Evolutionary conservation across 92 coral and sea anemone genomes (phyloP).

Genomic region (Phenganax subtilis): DNA sequence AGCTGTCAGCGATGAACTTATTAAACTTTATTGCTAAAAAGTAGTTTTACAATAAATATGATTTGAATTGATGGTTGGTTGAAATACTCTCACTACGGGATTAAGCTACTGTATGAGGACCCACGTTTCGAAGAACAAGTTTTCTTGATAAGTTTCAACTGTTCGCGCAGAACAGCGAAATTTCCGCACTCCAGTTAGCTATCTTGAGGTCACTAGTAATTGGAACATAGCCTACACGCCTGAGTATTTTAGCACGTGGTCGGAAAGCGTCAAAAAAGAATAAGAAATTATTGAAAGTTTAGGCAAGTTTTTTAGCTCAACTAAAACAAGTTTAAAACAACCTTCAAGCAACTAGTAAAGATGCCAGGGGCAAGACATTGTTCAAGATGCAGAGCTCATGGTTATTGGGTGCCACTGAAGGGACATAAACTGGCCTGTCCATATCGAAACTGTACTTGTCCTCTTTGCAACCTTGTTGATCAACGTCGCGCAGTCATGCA

Average conservation of each 20-base stretch:
- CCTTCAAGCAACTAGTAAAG: neutral
- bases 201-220: no score
- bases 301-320: neutral
- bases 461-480: constrained; percentile 31
- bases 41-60: neutral
- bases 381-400: constrained; percentile 39
- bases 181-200: no score
- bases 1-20: constrained; percentile 96
- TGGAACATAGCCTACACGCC: no score
- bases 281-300: no score
- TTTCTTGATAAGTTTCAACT: no score
- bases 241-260: no score
- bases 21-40: constrained; percentile 64
- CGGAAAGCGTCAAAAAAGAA: no score
- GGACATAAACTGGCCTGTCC: constrained; percentile 32
- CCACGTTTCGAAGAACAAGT: no score
- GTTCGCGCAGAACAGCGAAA: no score
- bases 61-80: neutral
- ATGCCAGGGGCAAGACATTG: constrained; percentile 38
- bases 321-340: neutral
- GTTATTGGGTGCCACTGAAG: constrained; percentile 18
- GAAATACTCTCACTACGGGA: neutral
- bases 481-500: constrained; percentile 31
- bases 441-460: constrained; percentile 21
- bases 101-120: no score